Conservation (phyloP, 1,140 invertebrate species). For the Aethina tumida region DNA sequence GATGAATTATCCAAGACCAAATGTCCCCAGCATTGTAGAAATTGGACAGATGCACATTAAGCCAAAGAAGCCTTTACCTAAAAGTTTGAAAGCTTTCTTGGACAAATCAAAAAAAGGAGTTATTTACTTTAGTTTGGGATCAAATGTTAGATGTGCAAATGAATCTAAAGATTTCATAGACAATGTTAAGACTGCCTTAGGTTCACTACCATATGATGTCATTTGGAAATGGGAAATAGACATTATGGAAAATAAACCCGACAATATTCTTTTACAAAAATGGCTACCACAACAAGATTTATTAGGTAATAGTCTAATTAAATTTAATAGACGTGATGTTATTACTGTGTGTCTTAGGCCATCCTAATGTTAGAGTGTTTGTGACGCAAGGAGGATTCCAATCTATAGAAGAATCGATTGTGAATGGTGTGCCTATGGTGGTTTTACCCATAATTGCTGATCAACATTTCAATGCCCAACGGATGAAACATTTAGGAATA, state of each 20-base stretch:
- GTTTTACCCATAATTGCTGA: constrained; percentile 33
- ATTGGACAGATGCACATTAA: too few species aligned
- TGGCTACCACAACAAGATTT: constrained; percentile 44
- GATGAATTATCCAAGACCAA: constrained; percentile 21
- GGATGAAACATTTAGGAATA: constrained; percentile 20
- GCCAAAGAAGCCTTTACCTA: too few species aligned
- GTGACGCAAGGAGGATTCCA: constrained; percentile 44
- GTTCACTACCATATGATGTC: constrained; percentile 39
- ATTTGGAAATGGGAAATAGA: constrained; percentile 46
- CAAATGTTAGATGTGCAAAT: constrained; percentile 35
- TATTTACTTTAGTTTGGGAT: constrained; percentile 43
- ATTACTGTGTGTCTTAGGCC: too few species aligned
- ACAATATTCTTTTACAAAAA: constrained; percentile 40
- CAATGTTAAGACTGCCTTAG: constrained; percentile 36
- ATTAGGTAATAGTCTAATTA: too few species aligned
- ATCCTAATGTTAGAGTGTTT: constrained; percentile 35
- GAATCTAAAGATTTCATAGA: constrained; percentile 32
- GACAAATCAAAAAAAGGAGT: constrained; percentile 38
- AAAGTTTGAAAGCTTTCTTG: constrained; percentile 39
- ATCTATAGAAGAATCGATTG: constrained; percentile 39
- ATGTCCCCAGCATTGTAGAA: constrained; percentile 18
- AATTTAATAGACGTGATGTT: too few species aligned
- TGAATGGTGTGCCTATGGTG: constrained; percentile 41
- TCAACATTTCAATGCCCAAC: constrained; percentile 27
- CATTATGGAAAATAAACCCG: constrained; percentile 26